A percentile compares a stretch with the other conserved stretches of the same genome.
These are phyloP conservation scores for Seladonia tumulorum DNA, from an alignment of 2,888 invertebrate species.

Conservation along the genomic window DNA sequence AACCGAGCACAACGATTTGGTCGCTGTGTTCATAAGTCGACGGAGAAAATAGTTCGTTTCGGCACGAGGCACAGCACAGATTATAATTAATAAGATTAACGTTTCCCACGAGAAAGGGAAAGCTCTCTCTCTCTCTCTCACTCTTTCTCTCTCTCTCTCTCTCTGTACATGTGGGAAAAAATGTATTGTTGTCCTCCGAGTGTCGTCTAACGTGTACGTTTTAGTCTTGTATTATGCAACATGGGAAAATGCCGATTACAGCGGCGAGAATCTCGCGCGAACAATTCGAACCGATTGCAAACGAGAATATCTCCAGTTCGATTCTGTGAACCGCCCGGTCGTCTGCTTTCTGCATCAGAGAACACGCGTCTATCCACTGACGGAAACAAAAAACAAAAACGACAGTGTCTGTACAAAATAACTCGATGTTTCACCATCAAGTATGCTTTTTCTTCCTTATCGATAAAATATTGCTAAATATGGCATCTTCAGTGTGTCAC, in stretches of 20 bases:
- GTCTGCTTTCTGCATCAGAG: conserved; percentile 25
- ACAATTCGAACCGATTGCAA: conserved; percentile 26
- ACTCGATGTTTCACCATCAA: conserved; percentile 42
- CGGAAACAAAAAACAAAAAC: conserved; percentile 54
- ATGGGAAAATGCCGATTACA: conserved; percentile 58
- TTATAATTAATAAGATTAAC: conserved; percentile 52
- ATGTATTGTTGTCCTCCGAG: conserved; percentile 56
- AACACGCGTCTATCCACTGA: conserved; percentile 30
- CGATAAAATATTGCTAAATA: conserved; percentile 72
- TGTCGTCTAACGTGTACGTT: conserved; percentile 39
- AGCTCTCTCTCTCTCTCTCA: conserved; percentile 26
- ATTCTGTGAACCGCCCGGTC: conserved; percentile 18
- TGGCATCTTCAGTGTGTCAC: conserved; percentile 73
- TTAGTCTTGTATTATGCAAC: conserved; percentile 48
- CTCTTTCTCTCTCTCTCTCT: too few species aligned
- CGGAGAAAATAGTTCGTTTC: conserved; percentile 23
- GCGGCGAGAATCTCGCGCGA: conserved; percentile 38
- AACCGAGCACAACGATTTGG: background rate
- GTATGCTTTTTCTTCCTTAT: conserved; percentile 55
- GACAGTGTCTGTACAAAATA: conserved; percentile 58
- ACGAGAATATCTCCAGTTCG: conserved; percentile 24
- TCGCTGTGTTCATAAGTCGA: conserved; percentile 26
- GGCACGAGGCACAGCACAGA: conserved; percentile 36
- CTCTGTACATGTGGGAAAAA: conserved; percentile 57
- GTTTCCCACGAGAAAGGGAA: conserved; percentile 63